A percentile compares a stretch with the other conserved stretches of the same genome.
phyloP scores from a whole-genome alignment of 2,113 vertebrate species.

The Ahaetulla prasina region DNA sequence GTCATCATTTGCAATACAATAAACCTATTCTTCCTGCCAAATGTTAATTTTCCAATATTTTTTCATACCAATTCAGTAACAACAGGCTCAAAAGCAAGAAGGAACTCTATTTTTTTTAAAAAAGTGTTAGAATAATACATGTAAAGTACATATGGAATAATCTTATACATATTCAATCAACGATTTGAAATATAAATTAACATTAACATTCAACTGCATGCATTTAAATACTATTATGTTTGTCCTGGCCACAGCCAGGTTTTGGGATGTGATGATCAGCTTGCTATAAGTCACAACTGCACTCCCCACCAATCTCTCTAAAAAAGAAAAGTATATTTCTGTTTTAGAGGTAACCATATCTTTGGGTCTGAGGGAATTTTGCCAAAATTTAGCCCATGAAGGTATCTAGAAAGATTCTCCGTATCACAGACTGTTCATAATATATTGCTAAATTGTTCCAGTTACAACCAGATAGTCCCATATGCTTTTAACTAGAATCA shows the following conservation, averaged over 20 bases:
- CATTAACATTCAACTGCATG: neutral
- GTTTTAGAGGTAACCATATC: neutral
- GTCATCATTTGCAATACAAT: slow-evolving; percentile 36
- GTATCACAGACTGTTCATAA: neutral
- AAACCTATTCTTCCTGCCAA: neutral
- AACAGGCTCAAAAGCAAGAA: neutral
- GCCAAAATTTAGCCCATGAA: neutral
- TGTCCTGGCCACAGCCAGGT: neutral
- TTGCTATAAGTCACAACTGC: neutral
- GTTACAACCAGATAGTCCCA: neutral
- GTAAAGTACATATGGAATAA: neutral
- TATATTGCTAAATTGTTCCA: neutral
- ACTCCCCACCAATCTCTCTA: neutral
- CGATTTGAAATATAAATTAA: neutral
- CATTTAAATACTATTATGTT: neutral
- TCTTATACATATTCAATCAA: neutral
- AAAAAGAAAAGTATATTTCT: neutral
- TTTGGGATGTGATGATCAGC: neutral
- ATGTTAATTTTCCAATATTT: neutral
- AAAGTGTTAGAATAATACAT: neutral
- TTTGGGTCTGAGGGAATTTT: neutral
- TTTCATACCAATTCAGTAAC: neutral
- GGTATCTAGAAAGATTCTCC: neutral
- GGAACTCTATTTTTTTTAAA: neutral
- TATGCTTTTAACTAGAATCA: neutral